These are phyloP conservation scores for Diacarnus erythraeanus DNA, from an alignment of 37 sponge, comb jelly and placozoan species.

Conservation along the genomic window DNA sequence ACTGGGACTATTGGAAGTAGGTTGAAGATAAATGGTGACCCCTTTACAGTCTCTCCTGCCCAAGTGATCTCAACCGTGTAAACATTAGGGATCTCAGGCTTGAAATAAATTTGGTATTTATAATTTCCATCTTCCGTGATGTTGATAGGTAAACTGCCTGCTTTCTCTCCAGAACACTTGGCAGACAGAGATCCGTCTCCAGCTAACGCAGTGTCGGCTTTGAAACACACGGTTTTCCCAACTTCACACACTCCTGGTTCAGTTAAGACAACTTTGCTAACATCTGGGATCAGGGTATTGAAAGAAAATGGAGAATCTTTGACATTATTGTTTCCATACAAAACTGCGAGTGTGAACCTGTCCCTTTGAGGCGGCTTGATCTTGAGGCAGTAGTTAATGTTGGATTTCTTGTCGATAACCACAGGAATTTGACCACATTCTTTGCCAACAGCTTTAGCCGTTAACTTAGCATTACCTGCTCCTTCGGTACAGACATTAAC, in stretches of 20 bases:
- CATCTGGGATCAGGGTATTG: slow-evolving; percentile 20
- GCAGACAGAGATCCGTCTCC: slow-evolving; percentile 2
- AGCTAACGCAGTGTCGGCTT: slow-evolving; percentile 5
- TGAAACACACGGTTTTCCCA: slow-evolving; percentile 18
- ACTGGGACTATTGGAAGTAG: slow-evolving; percentile 29
- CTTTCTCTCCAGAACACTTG: neutral
- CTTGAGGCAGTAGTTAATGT: slow-evolving; percentile 28
- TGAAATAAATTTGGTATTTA: slow-evolving; percentile 12
- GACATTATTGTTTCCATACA: slow-evolving; percentile 45
- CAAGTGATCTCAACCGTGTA: slow-evolving; percentile 14
- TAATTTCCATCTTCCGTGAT: neutral
- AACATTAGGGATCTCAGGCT: neutral
- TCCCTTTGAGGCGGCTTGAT: slow-evolving; percentile 39
- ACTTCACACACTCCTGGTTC: slow-evolving; percentile 1
- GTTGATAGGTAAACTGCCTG: slow-evolving; percentile 6
- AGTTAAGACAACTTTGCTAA: slow-evolving; percentile 16
- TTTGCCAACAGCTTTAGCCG: slow-evolving; percentile 27
- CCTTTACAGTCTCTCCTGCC: slow-evolving; percentile 17
- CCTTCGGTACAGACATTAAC: slow-evolving; percentile 20
- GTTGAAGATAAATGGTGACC: slow-evolving; percentile 52
- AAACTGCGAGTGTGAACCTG: slow-evolving; percentile 47
- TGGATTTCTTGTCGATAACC: neutral
- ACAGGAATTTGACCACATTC: slow-evolving; percentile 26
- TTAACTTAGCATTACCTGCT: slow-evolving; percentile 40
- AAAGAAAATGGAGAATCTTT: slow-evolving; percentile 53